These are phyloP conservation scores for Podotricha telesiphe DNA, from an alignment of 2,888 invertebrate species.

Conservation along the genomic window DNA sequence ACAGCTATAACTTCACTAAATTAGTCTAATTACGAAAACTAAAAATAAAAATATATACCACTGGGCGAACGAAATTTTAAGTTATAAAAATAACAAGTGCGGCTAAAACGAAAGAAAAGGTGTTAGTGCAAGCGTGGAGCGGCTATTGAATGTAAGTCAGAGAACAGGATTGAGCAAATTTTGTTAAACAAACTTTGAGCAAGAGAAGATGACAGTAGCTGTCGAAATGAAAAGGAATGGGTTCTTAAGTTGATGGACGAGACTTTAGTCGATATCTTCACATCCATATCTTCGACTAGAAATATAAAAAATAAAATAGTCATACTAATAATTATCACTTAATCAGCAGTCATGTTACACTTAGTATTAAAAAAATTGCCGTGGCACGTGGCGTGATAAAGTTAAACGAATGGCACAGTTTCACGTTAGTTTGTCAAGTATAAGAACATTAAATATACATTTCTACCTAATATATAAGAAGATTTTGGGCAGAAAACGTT, in stretches of 20 bases:
- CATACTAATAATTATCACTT: conserved; percentile 75
- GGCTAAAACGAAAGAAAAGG: conserved; percentile 40
- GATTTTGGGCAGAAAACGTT: conserved; percentile 60
- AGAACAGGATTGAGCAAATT: conserved; percentile 72
- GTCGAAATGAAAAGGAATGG: conserved; percentile 63
- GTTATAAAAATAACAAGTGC: conserved; percentile 58
- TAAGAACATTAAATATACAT: conserved; percentile 60
- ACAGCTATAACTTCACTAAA: conserved; percentile 73
- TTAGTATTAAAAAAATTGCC: conserved; percentile 77
- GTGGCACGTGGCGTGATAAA: conserved; percentile 80
- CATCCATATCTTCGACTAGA: conserved; percentile 79
- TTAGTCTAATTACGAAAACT: conserved; percentile 78
- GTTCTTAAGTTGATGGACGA: conserved; percentile 52
- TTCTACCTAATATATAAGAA: conserved; percentile 59
- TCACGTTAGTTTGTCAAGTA: conserved; percentile 82
- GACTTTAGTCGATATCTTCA: conserved; percentile 70
- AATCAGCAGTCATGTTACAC: conserved; percentile 80
- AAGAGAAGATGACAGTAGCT: conserved; percentile 75
- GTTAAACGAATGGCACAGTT: conserved; percentile 83
- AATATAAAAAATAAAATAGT: conserved; percentile 66
- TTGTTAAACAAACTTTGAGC: conserved; percentile 80
- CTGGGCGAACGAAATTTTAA: conserved; percentile 61
- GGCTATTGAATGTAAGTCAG: conserved; percentile 23
- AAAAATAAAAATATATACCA: conserved; percentile 70
- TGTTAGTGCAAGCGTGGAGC: conserved; percentile 36